These are phyloP conservation scores for Andrena trimmerana DNA, from an alignment of 2,888 invertebrate genomes.

Conservation along the genomic window DNA sequence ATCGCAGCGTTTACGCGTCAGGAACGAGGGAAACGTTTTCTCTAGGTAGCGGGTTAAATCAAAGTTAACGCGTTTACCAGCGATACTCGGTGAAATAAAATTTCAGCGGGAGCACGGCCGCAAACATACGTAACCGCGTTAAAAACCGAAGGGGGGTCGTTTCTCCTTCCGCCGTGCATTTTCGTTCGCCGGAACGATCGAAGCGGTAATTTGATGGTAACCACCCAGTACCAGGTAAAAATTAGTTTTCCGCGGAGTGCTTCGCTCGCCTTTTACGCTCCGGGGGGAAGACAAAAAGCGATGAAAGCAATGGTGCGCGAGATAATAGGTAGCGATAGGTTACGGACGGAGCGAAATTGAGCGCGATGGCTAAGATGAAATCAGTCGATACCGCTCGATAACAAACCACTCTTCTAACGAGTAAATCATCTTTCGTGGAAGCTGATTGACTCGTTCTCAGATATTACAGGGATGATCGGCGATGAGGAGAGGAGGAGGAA, in stretches of 20 bases:
- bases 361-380: constrained; percentile 34
- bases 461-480: not conserved
- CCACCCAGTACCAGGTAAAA: constrained; percentile 51
- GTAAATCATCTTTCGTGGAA: constrained; percentile 43
- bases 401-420: constrained; percentile 47
- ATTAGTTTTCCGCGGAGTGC: constrained; percentile 60
- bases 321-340: constrained; percentile 49
- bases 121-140: constrained; percentile 23
- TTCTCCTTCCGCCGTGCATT: not conserved
- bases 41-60: constrained; percentile 6
- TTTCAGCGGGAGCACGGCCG: constrained; percentile 22
- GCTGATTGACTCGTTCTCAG: constrained; percentile 42
- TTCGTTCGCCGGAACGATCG: constrained; percentile 31
- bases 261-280: constrained; percentile 9
- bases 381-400: constrained; percentile 30
- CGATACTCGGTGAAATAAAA: constrained; percentile 26
- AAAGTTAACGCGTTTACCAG: constrained; percentile 18
- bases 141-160: not conserved
- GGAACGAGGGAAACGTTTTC: not conserved
- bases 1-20: not conserved
- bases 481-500: not conserved
- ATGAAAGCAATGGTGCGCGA: constrained; percentile 37
- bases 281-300: constrained; percentile 22
- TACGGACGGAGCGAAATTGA: constrained; percentile 44
- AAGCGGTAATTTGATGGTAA: constrained; percentile 64